Conservation (phyloP, 2,888 invertebrate species). For the Pantelozetes paolii region DNA sequence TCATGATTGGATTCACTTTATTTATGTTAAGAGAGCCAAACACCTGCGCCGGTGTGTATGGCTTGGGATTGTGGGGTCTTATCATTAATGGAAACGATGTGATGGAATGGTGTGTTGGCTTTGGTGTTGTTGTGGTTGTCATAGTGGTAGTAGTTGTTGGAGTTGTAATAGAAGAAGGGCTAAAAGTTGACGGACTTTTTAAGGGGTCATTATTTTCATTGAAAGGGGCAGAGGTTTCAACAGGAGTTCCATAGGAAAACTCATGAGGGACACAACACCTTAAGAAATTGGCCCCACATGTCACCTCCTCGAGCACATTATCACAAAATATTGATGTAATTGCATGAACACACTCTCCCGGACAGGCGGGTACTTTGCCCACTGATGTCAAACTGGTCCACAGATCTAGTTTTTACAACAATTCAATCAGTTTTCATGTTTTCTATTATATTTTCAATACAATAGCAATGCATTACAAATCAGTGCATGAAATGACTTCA, state of each 20-base stretch:
- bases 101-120: constrained; percentile 24
- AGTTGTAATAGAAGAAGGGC: constrained; percentile 16
- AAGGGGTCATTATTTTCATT: constrained; percentile 24
- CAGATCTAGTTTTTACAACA: constrained; percentile 60
- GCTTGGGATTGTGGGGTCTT: constrained; percentile 9
- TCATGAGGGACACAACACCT: constrained; percentile 48
- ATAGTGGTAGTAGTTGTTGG: background rate
- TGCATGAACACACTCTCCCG: constrained; percentile 80
- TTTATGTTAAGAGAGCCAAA: constrained; percentile 19
- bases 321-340: constrained; percentile 79
- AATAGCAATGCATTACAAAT: background rate
- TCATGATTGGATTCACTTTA: background rate
- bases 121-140: constrained; percentile 25
- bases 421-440: background rate
- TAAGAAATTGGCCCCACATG: constrained; percentile 48
- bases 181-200: constrained; percentile 49
- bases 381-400: constrained; percentile 79
- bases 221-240: constrained; percentile 48
- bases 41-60: background rate
- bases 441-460: background rate
- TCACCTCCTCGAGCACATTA: constrained; percentile 59
- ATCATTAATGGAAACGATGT: constrained; percentile 14
- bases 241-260: constrained; percentile 46
- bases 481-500: background rate
- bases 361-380: constrained; percentile 71